Evolutionary conservation across 2,888 invertebrate genomes (phyloP).

Genomic region (Pollenia amentaria): DNA sequence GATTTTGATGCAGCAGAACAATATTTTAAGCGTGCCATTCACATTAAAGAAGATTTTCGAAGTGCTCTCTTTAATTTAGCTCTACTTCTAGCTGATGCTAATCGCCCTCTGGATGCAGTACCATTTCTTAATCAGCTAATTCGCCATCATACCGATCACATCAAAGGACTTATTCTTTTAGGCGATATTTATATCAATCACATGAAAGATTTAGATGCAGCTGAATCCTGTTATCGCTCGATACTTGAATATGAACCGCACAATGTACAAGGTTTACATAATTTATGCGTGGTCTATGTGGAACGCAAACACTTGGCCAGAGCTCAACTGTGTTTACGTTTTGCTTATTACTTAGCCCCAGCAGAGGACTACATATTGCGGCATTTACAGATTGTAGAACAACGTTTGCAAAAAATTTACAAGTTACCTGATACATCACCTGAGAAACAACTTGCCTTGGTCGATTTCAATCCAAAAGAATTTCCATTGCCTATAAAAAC

Average conservation of each 20-base stretch:
- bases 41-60: conserved; percentile 94
- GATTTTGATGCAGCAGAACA: conserved; percentile 95
- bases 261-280: conserved; percentile 97
- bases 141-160: conserved; percentile 95
- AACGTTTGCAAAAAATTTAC: conserved; percentile 81
- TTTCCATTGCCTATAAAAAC: conserved; percentile 77
- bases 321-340: conserved; percentile 93
- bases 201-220: conserved; percentile 96
- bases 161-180: conserved; percentile 95
- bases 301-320: conserved; percentile 94
- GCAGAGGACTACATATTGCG: conserved; percentile 95
- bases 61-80: conserved; percentile 98
- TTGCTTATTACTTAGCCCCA: conserved; percentile 93
- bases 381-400: conserved; percentile 93
- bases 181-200: conserved; percentile 98
- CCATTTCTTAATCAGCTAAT: conserved; percentile 96
- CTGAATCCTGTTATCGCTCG: conserved; percentile 96
- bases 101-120: conserved; percentile 95
- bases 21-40: conserved; percentile 95
- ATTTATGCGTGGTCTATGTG: conserved; percentile 97
- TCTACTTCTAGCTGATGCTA: conserved; percentile 93
- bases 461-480: conserved; percentile 83
- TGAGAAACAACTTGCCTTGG: conserved; percentile 82
- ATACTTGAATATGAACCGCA: conserved; percentile 94
- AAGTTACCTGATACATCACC: conserved; percentile 81